These are phyloP conservation scores for Drosophila virilis DNA, from an alignment of 1,140 invertebrate genomes.

Conservation along the genomic window DNA sequence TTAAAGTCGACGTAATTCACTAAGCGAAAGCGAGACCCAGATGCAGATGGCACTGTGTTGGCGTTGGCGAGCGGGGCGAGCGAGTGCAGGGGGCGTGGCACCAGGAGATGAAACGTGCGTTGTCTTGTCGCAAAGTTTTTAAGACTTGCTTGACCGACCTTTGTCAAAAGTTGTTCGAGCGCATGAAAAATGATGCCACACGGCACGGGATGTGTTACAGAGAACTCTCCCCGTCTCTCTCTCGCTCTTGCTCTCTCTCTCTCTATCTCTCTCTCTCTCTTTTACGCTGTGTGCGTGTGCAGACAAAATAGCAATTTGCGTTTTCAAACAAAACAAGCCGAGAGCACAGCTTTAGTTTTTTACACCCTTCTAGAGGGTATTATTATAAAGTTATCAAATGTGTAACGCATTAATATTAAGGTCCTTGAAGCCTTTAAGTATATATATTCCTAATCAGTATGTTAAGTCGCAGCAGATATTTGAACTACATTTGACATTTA, in stretches of 20 bases:
- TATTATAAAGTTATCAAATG: too few relatives aligned
- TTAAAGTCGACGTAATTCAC: conserved; percentile 80
- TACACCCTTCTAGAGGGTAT: too few relatives aligned
- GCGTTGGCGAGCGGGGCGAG: background rate
- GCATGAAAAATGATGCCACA: conserved; percentile 80
- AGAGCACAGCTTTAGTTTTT: conserved; percentile 69
- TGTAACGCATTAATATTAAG: too few relatives aligned
- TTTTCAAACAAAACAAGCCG: conserved; percentile 67
- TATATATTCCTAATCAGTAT: too few relatives aligned
- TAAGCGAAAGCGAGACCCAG: conserved; percentile 65
- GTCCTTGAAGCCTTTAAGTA: too few relatives aligned
- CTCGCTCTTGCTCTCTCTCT: background rate
- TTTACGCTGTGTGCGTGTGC: conserved; percentile 49
- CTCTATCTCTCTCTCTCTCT: conserved; percentile 8
- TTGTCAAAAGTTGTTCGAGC: conserved; percentile 81
- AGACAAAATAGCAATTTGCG: conserved; percentile 80
- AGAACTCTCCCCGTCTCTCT: background rate
- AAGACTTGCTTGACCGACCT: conserved; percentile 82
- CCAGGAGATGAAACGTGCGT: conserved; percentile 66
- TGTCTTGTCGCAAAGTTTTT: conserved; percentile 82
- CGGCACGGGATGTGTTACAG: conserved; percentile 74
- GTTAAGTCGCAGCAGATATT: too few relatives aligned
- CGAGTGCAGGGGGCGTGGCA: background rate
- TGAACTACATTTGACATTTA: too few relatives aligned
- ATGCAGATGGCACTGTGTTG: conserved; percentile 41